Conservation (phyloP, 23 tunicate species). For the Botrylloides violaceus region DNA sequence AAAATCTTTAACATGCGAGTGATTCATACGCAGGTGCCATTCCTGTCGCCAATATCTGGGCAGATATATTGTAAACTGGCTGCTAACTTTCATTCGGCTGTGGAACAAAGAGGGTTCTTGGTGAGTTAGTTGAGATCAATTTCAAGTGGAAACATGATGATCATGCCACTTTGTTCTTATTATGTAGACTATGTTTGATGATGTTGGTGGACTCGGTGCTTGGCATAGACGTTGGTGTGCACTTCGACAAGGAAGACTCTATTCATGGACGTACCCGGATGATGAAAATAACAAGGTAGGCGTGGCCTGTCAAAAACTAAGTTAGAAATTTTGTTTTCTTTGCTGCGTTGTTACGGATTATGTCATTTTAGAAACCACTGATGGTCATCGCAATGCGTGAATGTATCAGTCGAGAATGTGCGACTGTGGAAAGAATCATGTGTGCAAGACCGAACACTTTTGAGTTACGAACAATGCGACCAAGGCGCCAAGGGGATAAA, state of each 20-base stretch:
- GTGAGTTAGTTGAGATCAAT: constrained; percentile 25
- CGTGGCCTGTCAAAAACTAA: too few relatives aligned
- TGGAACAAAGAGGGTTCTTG: constrained; percentile 79
- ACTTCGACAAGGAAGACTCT: constrained; percentile 58
- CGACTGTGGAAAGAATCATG: constrained; percentile 74
- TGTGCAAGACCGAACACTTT: constrained; percentile 94
- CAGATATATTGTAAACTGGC: constrained; percentile 48
- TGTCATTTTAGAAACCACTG: constrained; percentile 49
- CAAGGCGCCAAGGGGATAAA: constrained; percentile 69
- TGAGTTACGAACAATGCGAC: constrained; percentile 75
- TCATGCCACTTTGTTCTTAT: not conserved
- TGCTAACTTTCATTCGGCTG: constrained; percentile 38
- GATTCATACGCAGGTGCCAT: constrained; percentile 61
- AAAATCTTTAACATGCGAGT: not conserved
- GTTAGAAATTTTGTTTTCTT: not conserved
- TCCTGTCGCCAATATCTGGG: constrained; percentile 81
- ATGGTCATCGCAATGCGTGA: constrained; percentile 31
- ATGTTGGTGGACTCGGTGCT: constrained; percentile 92
- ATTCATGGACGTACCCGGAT: constrained; percentile 88
- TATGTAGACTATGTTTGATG: constrained; percentile 80
- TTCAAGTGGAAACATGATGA: not conserved
- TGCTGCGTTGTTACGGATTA: not conserved
- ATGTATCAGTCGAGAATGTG: constrained; percentile 55
- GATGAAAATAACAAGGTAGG: constrained; percentile 87
- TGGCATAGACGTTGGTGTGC: constrained; percentile 92